Base-by-base conservation (phyloP, 2,113 vertebrate species). In the Pangasianodon hypophthalmus region DNA sequence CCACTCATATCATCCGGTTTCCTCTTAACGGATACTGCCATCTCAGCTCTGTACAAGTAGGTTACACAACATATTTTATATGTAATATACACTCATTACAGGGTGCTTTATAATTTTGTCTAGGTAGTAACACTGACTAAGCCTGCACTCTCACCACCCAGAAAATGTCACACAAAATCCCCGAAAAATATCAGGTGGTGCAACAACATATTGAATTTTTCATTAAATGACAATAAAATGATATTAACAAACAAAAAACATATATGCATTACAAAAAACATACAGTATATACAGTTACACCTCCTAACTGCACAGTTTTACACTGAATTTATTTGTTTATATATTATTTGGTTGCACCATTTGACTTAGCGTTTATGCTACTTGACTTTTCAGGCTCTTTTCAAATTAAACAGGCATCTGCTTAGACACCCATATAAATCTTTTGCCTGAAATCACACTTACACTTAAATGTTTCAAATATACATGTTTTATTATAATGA, bases 11-110 rank as follows among this genome's bases (percentile, higher is more conserved):
- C 93, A 97, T 97, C 93, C 96, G 97, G 82, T 99, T 99, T 64
- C 98, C 98, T 0, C 96, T 99, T 60, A 97, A 97, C 0, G 97
- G 97, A 90, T 97, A 98, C 96, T 98, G 98, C 90, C 97, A 96
- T 92, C 97, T 98, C 93, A 98, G 98, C 95, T 98, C 97, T 86
- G 97, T 98, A 90, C 97, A 98, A 97, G 97, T 98, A 95, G 10
- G 91, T 32, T 46, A n/a, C 26, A 54, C 10, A 60, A 8, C 67
- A 67, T 56, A 88, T 19, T 62, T 80, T 79, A 48, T 9, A 52
- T 83, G 18, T 10, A 37, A 37, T 21, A 13, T 84, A 44, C 21
- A 84, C 37, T 60, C 10, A 60, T 84, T 24, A 60, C n/a, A n/a
- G 50, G 8, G 4, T 21, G n/a, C 32, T 84, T 37, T 84, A 44